These are phyloP conservation scores for Nycteola revayana DNA, from an alignment of 2,888 invertebrate genomes.

Conservation along the genomic window DNA sequence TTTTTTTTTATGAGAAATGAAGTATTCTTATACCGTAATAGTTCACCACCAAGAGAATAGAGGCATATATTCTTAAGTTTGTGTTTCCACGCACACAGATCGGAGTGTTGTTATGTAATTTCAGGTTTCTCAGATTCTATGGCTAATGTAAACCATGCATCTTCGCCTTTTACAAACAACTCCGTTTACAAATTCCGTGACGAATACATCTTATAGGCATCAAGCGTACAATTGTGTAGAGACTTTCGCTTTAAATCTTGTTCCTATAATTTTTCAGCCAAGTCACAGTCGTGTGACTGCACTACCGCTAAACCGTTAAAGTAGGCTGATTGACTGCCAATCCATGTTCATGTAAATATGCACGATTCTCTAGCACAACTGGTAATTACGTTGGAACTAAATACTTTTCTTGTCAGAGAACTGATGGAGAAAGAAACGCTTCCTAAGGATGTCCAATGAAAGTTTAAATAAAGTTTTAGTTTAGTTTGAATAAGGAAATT, in stretches of 20 bases:
- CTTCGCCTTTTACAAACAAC: background rate
- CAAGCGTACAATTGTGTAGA: too few relatives aligned
- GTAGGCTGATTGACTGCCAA: constrained; percentile 27
- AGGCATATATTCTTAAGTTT: too few relatives aligned
- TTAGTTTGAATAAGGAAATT: constrained; percentile 2
- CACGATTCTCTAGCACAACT: constrained; percentile 33
- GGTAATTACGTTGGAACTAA: constrained; percentile 39
- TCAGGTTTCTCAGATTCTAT: background rate
- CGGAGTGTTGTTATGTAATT: too few relatives aligned
- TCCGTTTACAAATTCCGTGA: too few relatives aligned
- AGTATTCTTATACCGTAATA: too few relatives aligned
- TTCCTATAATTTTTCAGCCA: too few relatives aligned
- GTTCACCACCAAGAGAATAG: too few relatives aligned
- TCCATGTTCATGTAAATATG: constrained; percentile 35
- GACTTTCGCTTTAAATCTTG: too few relatives aligned
- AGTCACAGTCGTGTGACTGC: too few relatives aligned
- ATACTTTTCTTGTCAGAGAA: constrained; percentile 24
- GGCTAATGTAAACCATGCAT: background rate
- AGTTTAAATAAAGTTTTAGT: constrained; percentile 11
- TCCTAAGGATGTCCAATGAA: constrained; percentile 13
- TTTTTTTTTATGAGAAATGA: too few relatives aligned
- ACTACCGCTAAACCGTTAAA: background rate
- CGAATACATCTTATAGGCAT: too few relatives aligned
- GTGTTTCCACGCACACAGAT: too few relatives aligned
- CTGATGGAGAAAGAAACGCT: constrained; percentile 21